phyloP scores from a whole-genome alignment of 2,113 vertebrate species.

The Aegithalos caudatus region DNA sequence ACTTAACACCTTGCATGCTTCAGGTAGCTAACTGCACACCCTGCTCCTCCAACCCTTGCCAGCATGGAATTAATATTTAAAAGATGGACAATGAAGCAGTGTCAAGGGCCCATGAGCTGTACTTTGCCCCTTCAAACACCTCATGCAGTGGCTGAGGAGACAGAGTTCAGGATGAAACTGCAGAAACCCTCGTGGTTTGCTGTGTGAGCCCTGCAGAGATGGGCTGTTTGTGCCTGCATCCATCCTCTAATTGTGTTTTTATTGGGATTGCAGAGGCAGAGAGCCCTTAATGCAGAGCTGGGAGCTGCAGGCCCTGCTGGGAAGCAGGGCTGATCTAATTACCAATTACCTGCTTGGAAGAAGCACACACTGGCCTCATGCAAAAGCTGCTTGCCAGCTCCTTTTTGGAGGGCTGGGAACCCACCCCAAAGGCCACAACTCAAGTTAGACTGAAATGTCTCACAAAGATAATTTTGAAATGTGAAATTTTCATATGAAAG shows the following conservation, averaged over 20 bases:
- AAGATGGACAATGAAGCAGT: neutral
- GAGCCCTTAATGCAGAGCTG: neutral
- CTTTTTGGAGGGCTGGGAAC: neutral
- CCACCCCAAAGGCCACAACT: neutral
- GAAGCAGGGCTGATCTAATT: neutral
- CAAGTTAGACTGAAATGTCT: neutral
- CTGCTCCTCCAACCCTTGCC: neutral
- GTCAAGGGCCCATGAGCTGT: fast-evolving
- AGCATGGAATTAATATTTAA: fast-evolving
- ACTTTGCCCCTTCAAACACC: too few relatives aligned
- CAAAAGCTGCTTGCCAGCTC: neutral
- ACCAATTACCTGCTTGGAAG: neutral
- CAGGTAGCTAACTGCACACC: neutral
- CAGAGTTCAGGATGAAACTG: neutral
- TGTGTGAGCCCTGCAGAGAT: neutral
- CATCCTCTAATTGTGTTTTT: neutral
- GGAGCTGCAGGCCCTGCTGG: neutral
- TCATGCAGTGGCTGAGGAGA: neutral
- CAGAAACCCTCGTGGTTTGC: fast-evolving
- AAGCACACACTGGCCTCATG: neutral
- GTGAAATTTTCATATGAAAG: fast-evolving
- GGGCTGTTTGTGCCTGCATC: neutral
- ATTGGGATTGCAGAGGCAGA: neutral
- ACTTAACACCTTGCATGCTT: fast-evolving
- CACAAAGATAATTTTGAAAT: neutral